Evolutionary conservation across 2,113 vertebrate species (phyloP).

Genomic region (Thunnus thynnus): DNA sequence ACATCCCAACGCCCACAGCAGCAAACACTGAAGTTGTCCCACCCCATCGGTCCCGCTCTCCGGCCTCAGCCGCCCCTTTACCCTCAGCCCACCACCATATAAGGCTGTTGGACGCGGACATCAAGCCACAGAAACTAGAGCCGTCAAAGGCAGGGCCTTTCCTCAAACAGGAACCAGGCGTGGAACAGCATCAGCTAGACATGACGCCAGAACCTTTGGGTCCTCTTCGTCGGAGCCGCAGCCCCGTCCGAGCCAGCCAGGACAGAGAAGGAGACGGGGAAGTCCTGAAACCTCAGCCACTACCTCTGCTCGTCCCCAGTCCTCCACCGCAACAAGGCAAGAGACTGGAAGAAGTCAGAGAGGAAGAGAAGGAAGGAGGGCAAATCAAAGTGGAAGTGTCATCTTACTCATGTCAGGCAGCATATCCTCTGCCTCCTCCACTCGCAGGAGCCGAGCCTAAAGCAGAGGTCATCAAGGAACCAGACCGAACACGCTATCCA

Average conservation of each 20-base stretch:
- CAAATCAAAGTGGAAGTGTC: slow-evolving; percentile 80
- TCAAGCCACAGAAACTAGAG: slow-evolving; percentile 86
- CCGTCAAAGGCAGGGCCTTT: slow-evolving; percentile 47
- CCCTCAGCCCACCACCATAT: slow-evolving; percentile 73
- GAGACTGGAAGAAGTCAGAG: slow-evolving; percentile 79
- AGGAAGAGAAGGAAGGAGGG: slow-evolving; percentile 80
- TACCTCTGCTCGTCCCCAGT: slow-evolving; percentile 38
- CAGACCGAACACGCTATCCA: slow-evolving; percentile 27
- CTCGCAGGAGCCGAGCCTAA: slow-evolving; percentile 78
- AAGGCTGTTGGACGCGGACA: slow-evolving; percentile 82
- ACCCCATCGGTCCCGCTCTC: slow-evolving; percentile 72
- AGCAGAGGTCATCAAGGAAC: slow-evolving; percentile 65
- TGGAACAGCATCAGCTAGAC: slow-evolving; percentile 40
- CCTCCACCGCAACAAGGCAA: slow-evolving; percentile 27
- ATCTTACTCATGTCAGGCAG: slow-evolving; percentile 77
- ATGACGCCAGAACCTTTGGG: slow-evolving; percentile 30
- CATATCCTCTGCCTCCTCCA: slow-evolving; percentile 79
- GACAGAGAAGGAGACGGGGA: slow-evolving; percentile 33
- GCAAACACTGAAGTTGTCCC: slow-evolving; percentile 84
- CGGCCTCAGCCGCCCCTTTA: slow-evolving; percentile 84
- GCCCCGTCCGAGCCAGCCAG: slow-evolving; percentile 14
- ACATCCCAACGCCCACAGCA: slow-evolving; percentile 86
- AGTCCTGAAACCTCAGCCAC: slow-evolving; percentile 24
- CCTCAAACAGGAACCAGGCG: slow-evolving; percentile 59
- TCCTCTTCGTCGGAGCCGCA: slow-evolving; percentile 51